Evolutionary conservation across 2,113 vertebrate species (phyloP).

Genomic region (Micromys minutus): DNA sequence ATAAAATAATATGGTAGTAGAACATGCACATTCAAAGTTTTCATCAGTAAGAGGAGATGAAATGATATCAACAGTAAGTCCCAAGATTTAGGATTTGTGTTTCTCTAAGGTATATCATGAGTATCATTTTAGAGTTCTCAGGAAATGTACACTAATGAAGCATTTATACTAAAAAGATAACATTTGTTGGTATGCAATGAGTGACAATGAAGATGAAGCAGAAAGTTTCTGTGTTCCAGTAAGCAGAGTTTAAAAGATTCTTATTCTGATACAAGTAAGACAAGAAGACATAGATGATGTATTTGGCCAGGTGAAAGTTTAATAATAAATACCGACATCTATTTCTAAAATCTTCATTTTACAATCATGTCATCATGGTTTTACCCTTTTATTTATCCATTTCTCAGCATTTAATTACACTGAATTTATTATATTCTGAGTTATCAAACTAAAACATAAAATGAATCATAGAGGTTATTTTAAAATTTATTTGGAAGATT

Average conservation of each 20-base stretch:
- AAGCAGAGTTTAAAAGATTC: neutral
- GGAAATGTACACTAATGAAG: neutral
- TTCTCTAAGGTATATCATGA: neutral
- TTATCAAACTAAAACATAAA: neutral
- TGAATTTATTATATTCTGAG: neutral
- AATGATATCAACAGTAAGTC: neutral
- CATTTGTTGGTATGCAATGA: neutral
- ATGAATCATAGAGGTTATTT: neutral
- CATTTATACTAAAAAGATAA: neutral
- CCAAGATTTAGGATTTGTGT: neutral
- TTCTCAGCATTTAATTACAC: neutral
- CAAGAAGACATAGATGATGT: neutral
- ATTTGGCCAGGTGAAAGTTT: neutral
- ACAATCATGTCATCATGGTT: neutral
- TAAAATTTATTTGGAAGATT: conserved; percentile 10
- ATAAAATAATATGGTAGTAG: neutral
- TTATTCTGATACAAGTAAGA: neutral
- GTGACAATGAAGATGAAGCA: neutral
- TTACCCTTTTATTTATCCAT: neutral
- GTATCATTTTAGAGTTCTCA: neutral
- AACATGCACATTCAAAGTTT: neutral
- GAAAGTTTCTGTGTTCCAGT: neutral
- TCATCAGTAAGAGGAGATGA: neutral
- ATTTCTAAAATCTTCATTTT: neutral
- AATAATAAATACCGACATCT: neutral